Conservation (phyloP, 2,797 vertebrate genomes). For the Vireo griseus region DNA sequence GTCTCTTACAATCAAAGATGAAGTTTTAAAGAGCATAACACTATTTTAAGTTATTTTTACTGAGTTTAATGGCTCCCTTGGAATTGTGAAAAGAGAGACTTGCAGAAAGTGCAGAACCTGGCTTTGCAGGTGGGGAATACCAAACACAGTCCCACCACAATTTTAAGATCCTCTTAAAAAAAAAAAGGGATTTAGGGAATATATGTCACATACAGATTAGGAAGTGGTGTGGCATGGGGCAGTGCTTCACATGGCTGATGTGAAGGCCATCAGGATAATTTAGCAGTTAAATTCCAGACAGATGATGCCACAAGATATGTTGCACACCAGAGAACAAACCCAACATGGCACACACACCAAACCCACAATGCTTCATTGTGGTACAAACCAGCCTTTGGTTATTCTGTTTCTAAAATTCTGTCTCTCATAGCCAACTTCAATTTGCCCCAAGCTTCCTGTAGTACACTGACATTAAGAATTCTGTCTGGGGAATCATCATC, state of each 20-base stretch:
- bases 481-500: neutral
- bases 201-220: neutral
- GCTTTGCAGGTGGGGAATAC: neutral
- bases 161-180: neutral
- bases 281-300: neutral
- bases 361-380: neutral
- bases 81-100: neutral
- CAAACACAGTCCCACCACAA: neutral
- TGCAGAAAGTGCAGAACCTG: neutral
- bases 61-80: neutral
- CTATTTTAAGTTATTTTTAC: neutral
- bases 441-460: neutral
- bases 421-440: neutral
- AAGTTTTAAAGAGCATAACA: neutral
- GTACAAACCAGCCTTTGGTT: neutral
- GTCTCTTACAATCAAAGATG: constrained; percentile 2
- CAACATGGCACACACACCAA: rapidly evolving
- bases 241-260: neutral
- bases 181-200: neutral
- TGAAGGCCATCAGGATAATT: neutral
- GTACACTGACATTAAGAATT: neutral
- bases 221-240: neutral
- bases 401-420: neutral
- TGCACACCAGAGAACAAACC: neutral
- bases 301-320: rapidly evolving